A percentile compares a stretch with the other conserved stretches of the same genome.
Evolutionary conservation across 2,113 vertebrate species (phyloP).

Genomic region (Atlantisia rogersi): DNA sequence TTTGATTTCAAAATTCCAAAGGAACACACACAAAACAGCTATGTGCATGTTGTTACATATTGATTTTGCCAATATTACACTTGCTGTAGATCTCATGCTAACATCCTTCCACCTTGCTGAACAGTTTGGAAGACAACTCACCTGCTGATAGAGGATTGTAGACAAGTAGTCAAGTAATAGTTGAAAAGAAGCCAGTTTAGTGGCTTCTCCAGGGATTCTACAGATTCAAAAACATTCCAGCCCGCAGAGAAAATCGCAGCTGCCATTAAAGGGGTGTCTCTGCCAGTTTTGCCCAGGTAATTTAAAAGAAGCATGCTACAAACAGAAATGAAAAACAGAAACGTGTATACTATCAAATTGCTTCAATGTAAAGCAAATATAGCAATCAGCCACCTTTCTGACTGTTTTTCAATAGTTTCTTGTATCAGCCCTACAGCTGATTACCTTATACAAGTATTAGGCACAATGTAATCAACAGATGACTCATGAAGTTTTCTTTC

Average conservation of each 20-base stretch:
- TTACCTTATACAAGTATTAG: not conserved
- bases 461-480: not conserved
- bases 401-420: not conserved
- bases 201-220: conserved; percentile 92
- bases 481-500: conserved; percentile 10
- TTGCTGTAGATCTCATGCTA: not conserved
- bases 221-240: conserved; percentile 97
- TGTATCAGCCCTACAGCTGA: not conserved
- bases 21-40: not conserved
- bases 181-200: conserved; percentile 98
- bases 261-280: conserved; percentile 89
- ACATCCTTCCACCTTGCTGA: conserved; percentile 18
- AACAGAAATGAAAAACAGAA: conserved; percentile 50
- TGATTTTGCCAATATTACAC: not conserved
- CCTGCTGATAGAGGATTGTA: conserved; percentile 94
- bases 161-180: conserved; percentile 97
- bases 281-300: conserved; percentile 91
- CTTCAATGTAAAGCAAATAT: conserved; percentile 2
- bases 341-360: not conserved
- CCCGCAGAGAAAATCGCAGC: conserved; percentile 95
- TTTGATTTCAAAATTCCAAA: not conserved
- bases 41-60: not conserved
- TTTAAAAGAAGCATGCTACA: conserved; percentile 96
- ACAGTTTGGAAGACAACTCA: conserved; percentile 73
- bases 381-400: not conserved